Conservation (phyloP, 2,888 invertebrate genomes). For the Bombyx huttoni region DNA sequence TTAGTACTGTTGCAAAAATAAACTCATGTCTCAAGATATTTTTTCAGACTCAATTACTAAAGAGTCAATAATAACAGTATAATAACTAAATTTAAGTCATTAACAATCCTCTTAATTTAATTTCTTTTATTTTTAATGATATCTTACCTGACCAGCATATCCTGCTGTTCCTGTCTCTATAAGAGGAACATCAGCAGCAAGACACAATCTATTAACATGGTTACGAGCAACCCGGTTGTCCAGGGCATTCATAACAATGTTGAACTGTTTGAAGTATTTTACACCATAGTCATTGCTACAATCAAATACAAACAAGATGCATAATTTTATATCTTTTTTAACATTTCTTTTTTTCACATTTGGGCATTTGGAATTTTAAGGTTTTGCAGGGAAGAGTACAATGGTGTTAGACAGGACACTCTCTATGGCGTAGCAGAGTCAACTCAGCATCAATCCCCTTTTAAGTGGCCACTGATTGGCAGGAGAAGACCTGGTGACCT, state of each 20-base stretch:
- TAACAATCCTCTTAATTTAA: neutral
- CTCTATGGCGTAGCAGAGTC: too few species aligned
- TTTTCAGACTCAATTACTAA: too few species aligned
- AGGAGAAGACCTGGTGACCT: too few species aligned
- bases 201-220: conserved; percentile 99
- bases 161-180: conserved; percentile 98
- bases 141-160: conserved; percentile 87
- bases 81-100: neutral
- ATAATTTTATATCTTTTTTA: neutral
- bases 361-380: neutral
- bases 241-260: conserved; percentile 94
- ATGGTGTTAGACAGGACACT: too few species aligned
- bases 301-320: conserved; percentile 11
- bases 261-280: conserved; percentile 92
- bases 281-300: conserved; percentile 90
- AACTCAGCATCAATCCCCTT: too few species aligned
- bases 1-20: too few species aligned
- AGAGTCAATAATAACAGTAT: too few species aligned
- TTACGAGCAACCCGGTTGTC: conserved; percentile 97
- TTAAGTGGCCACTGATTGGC: too few species aligned
- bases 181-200: conserved; percentile 93
- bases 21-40: too few species aligned
- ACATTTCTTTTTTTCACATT: neutral
- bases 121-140: conserved; percentile 1
- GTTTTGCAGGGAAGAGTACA: too few species aligned